Base-by-base conservation (phyloP, 2,888 invertebrate genomes). In the Ectemnius lituratus region DNA sequence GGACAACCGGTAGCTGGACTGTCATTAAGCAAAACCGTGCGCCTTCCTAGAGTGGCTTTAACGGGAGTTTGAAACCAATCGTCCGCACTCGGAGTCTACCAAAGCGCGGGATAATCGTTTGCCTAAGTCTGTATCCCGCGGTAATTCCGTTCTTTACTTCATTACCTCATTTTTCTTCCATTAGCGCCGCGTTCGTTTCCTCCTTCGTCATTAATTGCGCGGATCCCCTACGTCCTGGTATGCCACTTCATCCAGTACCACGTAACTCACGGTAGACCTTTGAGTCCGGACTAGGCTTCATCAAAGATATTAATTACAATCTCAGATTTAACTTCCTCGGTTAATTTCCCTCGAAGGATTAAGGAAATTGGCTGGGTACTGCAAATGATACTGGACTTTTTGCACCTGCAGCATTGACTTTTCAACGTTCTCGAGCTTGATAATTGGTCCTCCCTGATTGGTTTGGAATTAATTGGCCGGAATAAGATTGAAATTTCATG, bases 211-310 rank as follows among this genome's bases (percentile, higher is more conserved):
- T 67, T 75, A 75, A 73, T 75, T 66, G 62, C 69, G 14, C 45
- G 46, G 46, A n/a, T 37, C 45, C 45, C 16, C 18, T 11, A n/a
- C 66, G 47, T n/a, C 64, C 18, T 0, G 61, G 28, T 28, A 13
- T 46, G 62, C 28, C 45, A 56, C 27, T 46, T 49, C 67, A 23
- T 46, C 46, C 77, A 28, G 56, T 66, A 62, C 58, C 74, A 60
- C 76, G 75, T 67, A 76, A 70, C 76, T 59, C 28, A 61, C 23
- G 67, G 28, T 27, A 45, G 58, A 61, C 46, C 76, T 57, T 20
- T 63, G 16, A 14, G 14, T 52, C 58, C 49, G 46, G 52, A 4
- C 14, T 14, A 14, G 28, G 60, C 63, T 27, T 58, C 60, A 59
- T n/a, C 60, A 75, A 60, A 49, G 62, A 14, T 14, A 27, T 69